Percentiles rank a stretch among this genome's conserved stretches.
Evolutionary conservation across 2,113 vertebrate species (phyloP).

Genomic region (Copsychus sechellarum): DNA sequence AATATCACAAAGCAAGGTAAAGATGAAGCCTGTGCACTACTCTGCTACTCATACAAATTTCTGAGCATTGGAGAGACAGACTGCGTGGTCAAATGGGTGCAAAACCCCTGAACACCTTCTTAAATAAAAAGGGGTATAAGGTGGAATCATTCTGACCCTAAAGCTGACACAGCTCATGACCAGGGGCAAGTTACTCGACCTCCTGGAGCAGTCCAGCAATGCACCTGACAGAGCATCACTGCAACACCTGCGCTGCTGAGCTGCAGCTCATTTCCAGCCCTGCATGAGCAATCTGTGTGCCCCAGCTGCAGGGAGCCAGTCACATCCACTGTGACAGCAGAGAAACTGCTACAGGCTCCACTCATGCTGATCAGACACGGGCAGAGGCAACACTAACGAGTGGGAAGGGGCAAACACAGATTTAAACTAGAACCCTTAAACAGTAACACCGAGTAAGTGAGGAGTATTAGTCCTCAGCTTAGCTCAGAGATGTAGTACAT

Average conservation of each 20-base stretch:
- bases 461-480: not conserved
- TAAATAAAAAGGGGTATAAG: not conserved
- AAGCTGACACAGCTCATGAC: not conserved
- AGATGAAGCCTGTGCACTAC: not conserved
- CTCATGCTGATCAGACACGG: accelerated
- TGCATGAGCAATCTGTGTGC: not conserved
- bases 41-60: not conserved
- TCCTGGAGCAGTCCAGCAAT: not conserved
- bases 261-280: not conserved
- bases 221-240: not conserved
- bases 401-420: accelerated
- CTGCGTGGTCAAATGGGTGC: accelerated
- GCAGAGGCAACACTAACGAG: not conserved
- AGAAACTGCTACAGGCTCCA: not conserved
- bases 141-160: not conserved
- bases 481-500: not conserved
- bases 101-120: not conserved
- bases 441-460: not conserved
- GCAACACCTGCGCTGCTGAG: not conserved
- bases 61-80: not conserved
- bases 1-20: accelerated
- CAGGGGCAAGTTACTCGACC: not conserved
- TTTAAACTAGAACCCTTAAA: not conserved
- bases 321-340: not conserved
- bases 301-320: not conserved